Percentiles rank a stretch among this genome's conserved stretches.
These are phyloP conservation scores for Littorina saxatilis DNA, from an alignment of 1,140 invertebrate species.

Conservation along the genomic window DNA sequence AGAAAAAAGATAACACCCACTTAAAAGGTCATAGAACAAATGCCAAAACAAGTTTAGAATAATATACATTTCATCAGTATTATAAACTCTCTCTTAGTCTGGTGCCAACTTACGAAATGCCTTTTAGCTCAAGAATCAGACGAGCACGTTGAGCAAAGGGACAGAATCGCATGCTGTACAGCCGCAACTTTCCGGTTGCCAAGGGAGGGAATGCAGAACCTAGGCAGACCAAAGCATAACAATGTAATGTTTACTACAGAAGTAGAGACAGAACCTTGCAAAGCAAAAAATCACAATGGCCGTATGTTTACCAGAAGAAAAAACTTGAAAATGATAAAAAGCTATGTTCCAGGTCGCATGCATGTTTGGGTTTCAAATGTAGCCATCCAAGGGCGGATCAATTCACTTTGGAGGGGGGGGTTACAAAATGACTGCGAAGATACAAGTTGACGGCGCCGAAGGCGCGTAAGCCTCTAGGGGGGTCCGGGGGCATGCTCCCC, in stretches of 20 bases:
- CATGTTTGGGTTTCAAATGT: no score
- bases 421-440: no score
- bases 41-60: not conserved
- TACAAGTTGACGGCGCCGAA: no score
- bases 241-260: not conserved
- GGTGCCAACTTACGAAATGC: constrained; percentile 82
- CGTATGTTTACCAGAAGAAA: no score
- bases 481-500: no score
- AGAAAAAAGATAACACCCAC: not conserved
- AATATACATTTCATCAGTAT: no score
- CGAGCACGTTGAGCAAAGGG: constrained; percentile 91
- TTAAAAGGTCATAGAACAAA: not conserved
- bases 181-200: constrained; percentile 82
- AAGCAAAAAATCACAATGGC: not conserved
- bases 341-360: no score
- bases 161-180: constrained; percentile 94
- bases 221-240: constrained; percentile 61
- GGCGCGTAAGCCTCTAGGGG: no score
- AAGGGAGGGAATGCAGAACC: constrained; percentile 81
- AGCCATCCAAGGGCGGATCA: not conserved
- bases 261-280: not conserved
- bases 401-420: no score
- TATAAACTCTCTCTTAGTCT: no score
- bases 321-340: no score
- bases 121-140: constrained; percentile 89